phyloP scores from a whole-genome alignment of 2,888 invertebrate genomes.

The Drosophila atroscutellata region DNA sequence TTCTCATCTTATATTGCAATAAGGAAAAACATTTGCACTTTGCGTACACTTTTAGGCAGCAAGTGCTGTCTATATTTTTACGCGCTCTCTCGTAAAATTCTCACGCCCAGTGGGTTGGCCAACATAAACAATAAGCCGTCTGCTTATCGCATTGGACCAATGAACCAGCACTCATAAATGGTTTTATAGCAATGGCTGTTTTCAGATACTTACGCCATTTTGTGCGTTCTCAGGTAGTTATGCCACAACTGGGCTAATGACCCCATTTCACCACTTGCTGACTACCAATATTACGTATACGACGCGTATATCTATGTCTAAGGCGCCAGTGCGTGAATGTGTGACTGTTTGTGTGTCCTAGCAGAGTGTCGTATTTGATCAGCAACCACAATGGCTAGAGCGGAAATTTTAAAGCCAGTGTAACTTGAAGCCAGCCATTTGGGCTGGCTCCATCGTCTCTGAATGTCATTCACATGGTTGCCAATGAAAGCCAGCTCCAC shows the following conservation, averaged over 20 bases:
- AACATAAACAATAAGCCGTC: conserved; percentile 51
- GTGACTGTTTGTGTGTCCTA: conserved; percentile 8
- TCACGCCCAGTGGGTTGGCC: conserved; percentile 22
- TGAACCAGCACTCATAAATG: conserved; percentile 46
- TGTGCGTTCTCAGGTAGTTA: conserved; percentile 39
- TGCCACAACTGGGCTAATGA: conserved; percentile 46
- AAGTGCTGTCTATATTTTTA: conserved; percentile 33
- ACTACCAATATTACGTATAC: conserved; percentile 51
- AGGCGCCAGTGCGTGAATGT: conserved; percentile 9
- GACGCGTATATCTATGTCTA: conserved; percentile 15
- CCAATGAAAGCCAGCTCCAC: conserved; percentile 13
- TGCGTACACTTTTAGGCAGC: conserved; percentile 34
- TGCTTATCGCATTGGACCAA: conserved; percentile 54
- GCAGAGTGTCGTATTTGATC: conserved; percentile 66
- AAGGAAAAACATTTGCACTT: conserved; percentile 51
- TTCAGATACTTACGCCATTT: conserved; percentile 6
- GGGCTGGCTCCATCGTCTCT: conserved; percentile 10
- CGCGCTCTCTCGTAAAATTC: conserved; percentile 53
- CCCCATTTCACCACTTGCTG: conserved; percentile 18
- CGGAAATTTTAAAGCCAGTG: conserved; percentile 68
- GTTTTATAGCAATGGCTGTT: conserved; percentile 21
- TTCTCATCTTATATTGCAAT: conserved; percentile 30
- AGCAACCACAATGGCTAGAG: conserved; percentile 33
- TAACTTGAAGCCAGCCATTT: conserved; percentile 66
- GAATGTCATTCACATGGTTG: conserved; percentile 6